phyloP scores from a whole-genome alignment of 2,797 vertebrate genomes.

The Aotus griseimembra region DNA sequence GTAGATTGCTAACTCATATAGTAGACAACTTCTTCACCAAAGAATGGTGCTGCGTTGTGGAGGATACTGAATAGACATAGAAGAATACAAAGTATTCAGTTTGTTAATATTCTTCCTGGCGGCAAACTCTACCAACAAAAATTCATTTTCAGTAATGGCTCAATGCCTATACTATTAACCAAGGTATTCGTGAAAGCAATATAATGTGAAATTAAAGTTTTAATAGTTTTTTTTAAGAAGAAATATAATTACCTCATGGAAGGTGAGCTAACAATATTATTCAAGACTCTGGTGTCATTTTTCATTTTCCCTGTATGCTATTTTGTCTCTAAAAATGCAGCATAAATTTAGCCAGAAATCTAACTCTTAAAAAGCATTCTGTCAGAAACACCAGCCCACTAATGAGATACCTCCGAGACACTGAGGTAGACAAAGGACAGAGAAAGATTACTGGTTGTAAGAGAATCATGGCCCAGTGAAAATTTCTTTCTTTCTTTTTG shows the following conservation, averaged over 20 bases:
- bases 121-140: slow-evolving; percentile 56
- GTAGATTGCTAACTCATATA: not conserved
- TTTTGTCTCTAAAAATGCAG: slow-evolving; percentile 48
- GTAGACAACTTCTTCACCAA: not conserved
- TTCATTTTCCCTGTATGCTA: slow-evolving; percentile 29
- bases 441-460: not conserved
- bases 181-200: slow-evolving; percentile 2
- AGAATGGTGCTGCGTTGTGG: not conserved
- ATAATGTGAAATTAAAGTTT: slow-evolving; percentile 50
- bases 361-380: slow-evolving; percentile 46
- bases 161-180: not conserved
- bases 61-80: not conserved
- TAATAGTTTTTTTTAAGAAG: not conserved
- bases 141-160: not conserved
- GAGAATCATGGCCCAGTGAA: not conserved
- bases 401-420: slow-evolving; percentile 28
- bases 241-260: slow-evolving; percentile 62
- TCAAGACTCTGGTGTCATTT: slow-evolving; percentile 37
- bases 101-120: not conserved
- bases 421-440: not conserved
- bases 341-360: slow-evolving; percentile 54
- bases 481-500: not conserved
- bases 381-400: not conserved
- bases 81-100: not conserved
- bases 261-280: slow-evolving; percentile 40